Evolutionary conservation across 2,888 invertebrate species (phyloP).

Genomic region (Rhagium mordax): DNA sequence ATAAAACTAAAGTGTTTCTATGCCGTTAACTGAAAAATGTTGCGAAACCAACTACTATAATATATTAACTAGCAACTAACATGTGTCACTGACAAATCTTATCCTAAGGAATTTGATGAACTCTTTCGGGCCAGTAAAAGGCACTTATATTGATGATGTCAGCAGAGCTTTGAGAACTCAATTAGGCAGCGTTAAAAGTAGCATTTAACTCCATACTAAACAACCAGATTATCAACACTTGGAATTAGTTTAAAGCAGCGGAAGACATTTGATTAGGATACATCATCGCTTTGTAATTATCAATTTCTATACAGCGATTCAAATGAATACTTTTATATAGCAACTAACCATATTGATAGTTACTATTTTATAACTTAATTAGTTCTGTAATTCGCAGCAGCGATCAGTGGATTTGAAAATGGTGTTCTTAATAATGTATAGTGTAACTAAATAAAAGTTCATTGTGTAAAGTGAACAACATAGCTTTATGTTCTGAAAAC

Average conservation of each 20-base stretch:
- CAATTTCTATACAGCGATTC: background rate
- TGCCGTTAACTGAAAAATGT: conserved; percentile 3
- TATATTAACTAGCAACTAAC: background rate
- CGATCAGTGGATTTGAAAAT: no score
- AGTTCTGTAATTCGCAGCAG: background rate
- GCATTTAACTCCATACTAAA: conserved; percentile 25
- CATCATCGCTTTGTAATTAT: conserved; percentile 16
- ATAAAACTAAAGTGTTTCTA: conserved; percentile 16
- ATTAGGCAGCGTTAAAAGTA: conserved; percentile 29
- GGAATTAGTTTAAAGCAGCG: conserved; percentile 7
- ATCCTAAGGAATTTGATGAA: conserved; percentile 20
- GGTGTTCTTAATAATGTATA: no score
- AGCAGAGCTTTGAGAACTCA: conserved; percentile 26
- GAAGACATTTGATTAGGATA: conserved; percentile 13
- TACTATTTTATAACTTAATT: conserved; percentile 13
- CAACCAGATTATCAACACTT: conserved; percentile 30
- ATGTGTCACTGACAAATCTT: conserved; percentile 24
- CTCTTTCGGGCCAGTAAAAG: conserved; percentile 25
- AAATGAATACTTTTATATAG: background rate
- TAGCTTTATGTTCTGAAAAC: background rate
- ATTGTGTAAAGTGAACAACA: background rate
- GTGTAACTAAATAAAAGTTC: no score
- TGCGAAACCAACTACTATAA: background rate
- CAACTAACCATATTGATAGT: conserved; percentile 6
- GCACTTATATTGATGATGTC: conserved; percentile 28